Base-by-base conservation (phyloP, 2,113 vertebrate species). In the Tachuris rubrigastra region DNA sequence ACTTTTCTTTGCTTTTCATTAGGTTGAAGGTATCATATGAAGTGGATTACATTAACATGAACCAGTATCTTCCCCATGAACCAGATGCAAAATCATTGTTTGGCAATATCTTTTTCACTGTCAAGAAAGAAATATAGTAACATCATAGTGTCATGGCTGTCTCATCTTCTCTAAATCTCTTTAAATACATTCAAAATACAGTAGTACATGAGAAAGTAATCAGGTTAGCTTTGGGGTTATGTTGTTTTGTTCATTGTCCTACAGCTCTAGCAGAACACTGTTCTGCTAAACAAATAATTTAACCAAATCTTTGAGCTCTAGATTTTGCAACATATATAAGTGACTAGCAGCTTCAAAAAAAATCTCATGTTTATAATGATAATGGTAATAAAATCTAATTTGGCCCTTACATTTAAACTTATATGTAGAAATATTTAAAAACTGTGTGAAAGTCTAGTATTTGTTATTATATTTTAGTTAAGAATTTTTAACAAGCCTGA, bases 401-500 rank as follows among this genome's bases (percentile, higher is more conserved):
- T 2, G 42, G 4, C 16, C 2, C 8, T 20, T 63, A 3, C 8
- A 37, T 66, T 89, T 66, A 44, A 78, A 81, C 53, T 39, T 0
- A 18, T 25, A 6, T 15, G 2, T n/a, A n/a, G 10, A 78, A 42
- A 3, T n/a, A 46, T 58, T 75, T 49, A 6, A 81, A 39, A 80
- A 25, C 21, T 19, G 7, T 21, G 46, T 19, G 23, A 42, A 81
- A 81, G 58, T 3, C 2, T 37, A 58, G 12, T 6, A 46, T 7
- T 25, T 3, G 0, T 33, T 31, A 22, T 2, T 30, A 22, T 6
- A 37, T 37, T 71, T 73, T 53, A 46, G 15, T 46, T 84, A 25
- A 84, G 73, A 35, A 2, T n/a, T 82, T 78, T n/a, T 37, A 49
- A 67, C 1, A 81, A 65, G 15, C 0, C 4, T 0, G 6, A 3